These are phyloP conservation scores for Clavelina lepadiformis DNA, from an alignment of 23 tunicate species.

Conservation along the genomic window DNA sequence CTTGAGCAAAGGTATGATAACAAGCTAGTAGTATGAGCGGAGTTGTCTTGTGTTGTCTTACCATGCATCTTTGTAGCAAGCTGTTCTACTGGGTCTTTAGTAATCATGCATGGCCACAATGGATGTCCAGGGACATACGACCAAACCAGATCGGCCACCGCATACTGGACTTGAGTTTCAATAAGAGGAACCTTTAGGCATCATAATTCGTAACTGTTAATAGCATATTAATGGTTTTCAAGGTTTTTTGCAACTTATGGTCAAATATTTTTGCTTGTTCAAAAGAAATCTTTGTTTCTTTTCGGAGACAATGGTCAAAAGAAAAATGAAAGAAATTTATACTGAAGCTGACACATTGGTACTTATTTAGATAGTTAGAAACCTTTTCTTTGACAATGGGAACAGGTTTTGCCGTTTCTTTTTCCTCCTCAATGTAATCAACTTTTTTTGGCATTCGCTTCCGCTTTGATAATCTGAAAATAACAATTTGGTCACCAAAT, in stretches of 20 bases:
- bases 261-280: too few relatives aligned
- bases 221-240: neutral
- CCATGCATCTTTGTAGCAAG: slow-evolving; percentile 60
- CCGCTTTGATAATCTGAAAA: slow-evolving; percentile 41
- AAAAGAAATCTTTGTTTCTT: too few relatives aligned
- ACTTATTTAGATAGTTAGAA: neutral
- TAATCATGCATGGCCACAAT: slow-evolving; percentile 79
- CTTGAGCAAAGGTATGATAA: neutral
- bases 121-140: slow-evolving; percentile 77
- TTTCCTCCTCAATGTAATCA: slow-evolving; percentile 26
- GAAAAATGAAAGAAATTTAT: too few relatives aligned
- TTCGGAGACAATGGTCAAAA: too few relatives aligned
- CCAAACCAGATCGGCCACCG: slow-evolving; percentile 70
- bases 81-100: slow-evolving; percentile 32
- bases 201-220: neutral
- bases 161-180: slow-evolving; percentile 33
- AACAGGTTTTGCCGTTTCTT: slow-evolving; percentile 8
- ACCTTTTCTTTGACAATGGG: slow-evolving; percentile 1
- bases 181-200: slow-evolving; percentile 21
- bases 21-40: too few relatives aligned
- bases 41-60: neutral
- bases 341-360: neutral
- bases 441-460: slow-evolving; percentile 41
- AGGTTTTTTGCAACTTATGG: too few relatives aligned
- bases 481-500: too few relatives aligned